Conservation (phyloP, 2,113 vertebrate species). For the Rostratula benghalensis region DNA sequence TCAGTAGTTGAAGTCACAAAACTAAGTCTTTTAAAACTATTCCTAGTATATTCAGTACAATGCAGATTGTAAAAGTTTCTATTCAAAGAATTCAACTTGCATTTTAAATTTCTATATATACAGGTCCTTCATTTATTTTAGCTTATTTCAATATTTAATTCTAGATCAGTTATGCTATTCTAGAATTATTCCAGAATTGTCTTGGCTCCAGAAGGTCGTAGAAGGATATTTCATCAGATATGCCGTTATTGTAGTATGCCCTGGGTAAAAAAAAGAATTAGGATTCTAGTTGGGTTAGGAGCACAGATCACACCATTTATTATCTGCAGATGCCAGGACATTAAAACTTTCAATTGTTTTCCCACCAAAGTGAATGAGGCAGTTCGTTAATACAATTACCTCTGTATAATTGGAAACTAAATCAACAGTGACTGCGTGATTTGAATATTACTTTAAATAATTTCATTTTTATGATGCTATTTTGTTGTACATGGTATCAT, state of each 20-base stretch:
- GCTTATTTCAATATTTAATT: neutral
- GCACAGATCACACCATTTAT: slow-evolving; percentile 61
- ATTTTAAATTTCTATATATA: neutral
- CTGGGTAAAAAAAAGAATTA: slow-evolving; percentile 51
- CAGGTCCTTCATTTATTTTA: neutral
- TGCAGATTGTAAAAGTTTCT: neutral
- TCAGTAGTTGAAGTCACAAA: neutral
- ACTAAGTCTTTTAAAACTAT: neutral
- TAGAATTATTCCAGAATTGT: neutral
- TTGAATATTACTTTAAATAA: slow-evolving; percentile 74
- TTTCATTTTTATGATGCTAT: slow-evolving; percentile 69
- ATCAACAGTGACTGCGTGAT: slow-evolving; percentile 65
- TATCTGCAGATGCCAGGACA: slow-evolving; percentile 57
- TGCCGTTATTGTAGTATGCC: neutral
- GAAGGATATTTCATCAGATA: neutral
- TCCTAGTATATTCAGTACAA: neutral
- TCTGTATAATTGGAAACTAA: slow-evolving; percentile 75
- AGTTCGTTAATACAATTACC: slow-evolving; percentile 71
- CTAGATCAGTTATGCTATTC: neutral
- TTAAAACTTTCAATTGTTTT: slow-evolving; percentile 70
- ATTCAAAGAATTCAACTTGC: neutral
- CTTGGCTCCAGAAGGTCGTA: neutral
- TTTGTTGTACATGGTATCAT: slow-evolving; percentile 58
- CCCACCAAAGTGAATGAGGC: slow-evolving; percentile 64
- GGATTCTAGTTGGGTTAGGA: slow-evolving; percentile 46